phyloP scores from a whole-genome alignment of 2,888 invertebrate species.

The Brachyptera putata region DNA sequence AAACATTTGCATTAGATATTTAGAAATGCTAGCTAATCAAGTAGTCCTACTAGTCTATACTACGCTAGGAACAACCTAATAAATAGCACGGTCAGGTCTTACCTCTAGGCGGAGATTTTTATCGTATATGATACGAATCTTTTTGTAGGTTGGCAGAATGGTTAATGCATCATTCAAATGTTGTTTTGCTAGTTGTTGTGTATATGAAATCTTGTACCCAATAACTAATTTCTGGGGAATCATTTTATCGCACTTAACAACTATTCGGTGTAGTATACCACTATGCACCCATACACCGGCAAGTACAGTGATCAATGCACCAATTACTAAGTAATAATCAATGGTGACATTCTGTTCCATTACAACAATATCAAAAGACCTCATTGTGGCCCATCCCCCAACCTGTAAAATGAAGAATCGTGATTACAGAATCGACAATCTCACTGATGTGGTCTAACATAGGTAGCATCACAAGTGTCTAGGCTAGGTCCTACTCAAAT shows the following conservation, averaged over 20 bases:
- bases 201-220: background rate
- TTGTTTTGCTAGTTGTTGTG: background rate
- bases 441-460: no score
- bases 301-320: background rate
- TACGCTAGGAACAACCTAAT: no score
- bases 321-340: no score
- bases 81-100: background rate
- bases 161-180: background rate
- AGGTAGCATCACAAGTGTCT: no score
- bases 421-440: no score
- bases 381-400: no score
- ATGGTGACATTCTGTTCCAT: no score
- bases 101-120: background rate
- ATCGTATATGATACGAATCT: background rate
- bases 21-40: no score
- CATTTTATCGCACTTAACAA: background rate
- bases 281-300: background rate
- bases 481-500: no score
- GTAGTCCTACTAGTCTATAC: no score
- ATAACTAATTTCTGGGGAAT: background rate
- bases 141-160: background rate
- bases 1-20: background rate
- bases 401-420: no score
- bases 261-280: background rate
- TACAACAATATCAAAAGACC: no score